Evolutionary conservation across 2,113 vertebrate species (phyloP), one percentile per base, ranked within the genome.

Genomic region (Reinhardtius hippoglossoides): DNA sequence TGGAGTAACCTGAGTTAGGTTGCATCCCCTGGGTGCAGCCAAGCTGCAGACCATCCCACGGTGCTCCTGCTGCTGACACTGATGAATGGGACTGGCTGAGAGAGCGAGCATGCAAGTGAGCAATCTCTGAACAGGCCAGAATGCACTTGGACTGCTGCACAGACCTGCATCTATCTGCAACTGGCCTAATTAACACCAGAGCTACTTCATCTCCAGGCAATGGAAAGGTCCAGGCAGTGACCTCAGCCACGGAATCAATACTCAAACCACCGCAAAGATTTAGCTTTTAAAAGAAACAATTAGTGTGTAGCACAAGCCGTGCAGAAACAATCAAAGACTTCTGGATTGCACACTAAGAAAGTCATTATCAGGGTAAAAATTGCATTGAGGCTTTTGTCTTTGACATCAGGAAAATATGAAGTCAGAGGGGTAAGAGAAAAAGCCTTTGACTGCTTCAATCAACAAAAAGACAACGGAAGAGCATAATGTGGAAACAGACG

Each of bases 161-260:
- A 83, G 64, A 59, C 60, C 74, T 65, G 48, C 40, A 59, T 74
- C 56, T 62, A 48, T 77, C n/a, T 60, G 61, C 71, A 66, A 42
- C 44, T 26, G 15, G 18, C 59, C 65, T 71, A 74, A 80, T 79
- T 72, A 85, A 75, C 74, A 87, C 24, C 65, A 71, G 57, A 60
- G 65, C 58, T 74, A 27, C 74, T 59, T 78, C 71, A 77, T 86
- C 64, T 67, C 44, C 23, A 24, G 62, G 65, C 44, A 0, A 68
- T 63, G n/a, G 26, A 84, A 40, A 81, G 64, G 50, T 67, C 20
- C 65, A 48, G 52, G 59, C 71, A 16, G 46, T 73, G 71, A 91
- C 56, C 81, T 82, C 37, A 54, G 21, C 27, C 59, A 4, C 24
- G 26, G 55, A 76, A 87, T 86, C 83, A 81, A 88, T 84, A 85